Base-by-base conservation (phyloP, 1,140 invertebrate genomes). In the Oscheius sp. region DNA sequence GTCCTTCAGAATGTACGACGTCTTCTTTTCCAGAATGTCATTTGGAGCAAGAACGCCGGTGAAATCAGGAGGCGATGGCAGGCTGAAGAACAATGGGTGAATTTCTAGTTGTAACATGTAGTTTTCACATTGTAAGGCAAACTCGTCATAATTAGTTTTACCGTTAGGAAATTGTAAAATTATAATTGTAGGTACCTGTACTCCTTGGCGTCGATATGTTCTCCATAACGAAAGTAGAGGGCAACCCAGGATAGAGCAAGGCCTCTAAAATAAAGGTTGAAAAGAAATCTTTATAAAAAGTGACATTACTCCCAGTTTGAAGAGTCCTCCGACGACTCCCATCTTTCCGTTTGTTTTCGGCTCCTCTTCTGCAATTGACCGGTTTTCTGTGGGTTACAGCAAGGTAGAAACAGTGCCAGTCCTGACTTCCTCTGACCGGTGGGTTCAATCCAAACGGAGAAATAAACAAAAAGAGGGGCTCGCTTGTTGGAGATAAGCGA, bases 1-100 rank as follows among this genome's bases (percentile, higher is more conserved):
- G 10, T 76, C 80, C 29, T 84, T 74, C 15, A 82, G 61, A 26
- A 82, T 61, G 3, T 77, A 31, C 13, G 74, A 49, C 0, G 77
- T 73, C 35, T 75, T 71, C 29, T 75, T 75, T 4, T 64, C 46
- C 18, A 83, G 55, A 36, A 66, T 49, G 13, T 75, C 74, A 29
- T 81, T 81, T 3, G 71, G 66, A 1, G 67, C 35, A 3, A 80
- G 67, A 28, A 71, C 31, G 31, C 80, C 80, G 3, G 42, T 38
- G 3, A 81, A 58, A 28, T 36, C 31, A 3, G 77, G 79, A 1
- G 80, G 81, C 3, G 68, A 28, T 18, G 79, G 73, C 32, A 81
- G 62, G 20, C 81, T 80, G 26, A 71, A 79, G 23, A 23, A 45
- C 42, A 0, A 45, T 0, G 42, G 23, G 23, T 45, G 46, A 35